Conservation (phyloP, 2,888 invertebrate species). For the Chalcis sispes region DNA sequence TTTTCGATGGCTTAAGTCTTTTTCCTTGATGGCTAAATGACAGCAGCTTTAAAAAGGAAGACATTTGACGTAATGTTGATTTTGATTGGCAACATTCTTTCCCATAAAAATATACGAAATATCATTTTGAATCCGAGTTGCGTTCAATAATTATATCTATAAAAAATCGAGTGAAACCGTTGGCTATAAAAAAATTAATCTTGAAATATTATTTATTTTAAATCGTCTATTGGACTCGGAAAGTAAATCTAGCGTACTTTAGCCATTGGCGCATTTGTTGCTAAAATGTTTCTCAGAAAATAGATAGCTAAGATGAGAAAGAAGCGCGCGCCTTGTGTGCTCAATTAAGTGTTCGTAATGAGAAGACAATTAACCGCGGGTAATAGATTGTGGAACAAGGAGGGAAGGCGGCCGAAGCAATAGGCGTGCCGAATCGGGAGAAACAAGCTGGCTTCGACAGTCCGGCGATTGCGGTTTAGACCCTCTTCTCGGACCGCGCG, state of each 20-base stretch:
- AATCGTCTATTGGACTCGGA: too few species aligned
- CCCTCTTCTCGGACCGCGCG: constrained; percentile 56
- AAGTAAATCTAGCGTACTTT: too few species aligned
- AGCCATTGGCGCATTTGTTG: neutral
- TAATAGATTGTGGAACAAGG: constrained; percentile 46
- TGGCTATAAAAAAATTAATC: neutral
- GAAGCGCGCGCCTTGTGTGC: neutral
- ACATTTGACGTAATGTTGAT: constrained; percentile 21
- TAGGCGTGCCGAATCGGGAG: constrained; percentile 13
- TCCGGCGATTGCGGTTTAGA: constrained; percentile 61
- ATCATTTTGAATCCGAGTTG: constrained; percentile 6
- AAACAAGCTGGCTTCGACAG: constrained; percentile 64
- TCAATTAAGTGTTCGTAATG: constrained; percentile 53
- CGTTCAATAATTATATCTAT: constrained; percentile 16
- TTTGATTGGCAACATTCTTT: constrained; percentile 48
- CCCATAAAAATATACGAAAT: constrained; percentile 1
- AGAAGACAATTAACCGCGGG: constrained; percentile 51
- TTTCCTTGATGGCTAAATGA: constrained; percentile 39
- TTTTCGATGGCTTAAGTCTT: constrained; percentile 47
- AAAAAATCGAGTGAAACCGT: neutral
- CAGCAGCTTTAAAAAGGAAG: constrained; percentile 46
- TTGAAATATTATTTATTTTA: neutral
- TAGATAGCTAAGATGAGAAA: neutral
- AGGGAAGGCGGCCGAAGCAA: neutral
- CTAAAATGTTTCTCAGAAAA: neutral